Percentiles rank a stretch among this genome's conserved stretches.
Conservation (phyloP, 2,888 invertebrate species). For the Lypha dubia region DNA sequence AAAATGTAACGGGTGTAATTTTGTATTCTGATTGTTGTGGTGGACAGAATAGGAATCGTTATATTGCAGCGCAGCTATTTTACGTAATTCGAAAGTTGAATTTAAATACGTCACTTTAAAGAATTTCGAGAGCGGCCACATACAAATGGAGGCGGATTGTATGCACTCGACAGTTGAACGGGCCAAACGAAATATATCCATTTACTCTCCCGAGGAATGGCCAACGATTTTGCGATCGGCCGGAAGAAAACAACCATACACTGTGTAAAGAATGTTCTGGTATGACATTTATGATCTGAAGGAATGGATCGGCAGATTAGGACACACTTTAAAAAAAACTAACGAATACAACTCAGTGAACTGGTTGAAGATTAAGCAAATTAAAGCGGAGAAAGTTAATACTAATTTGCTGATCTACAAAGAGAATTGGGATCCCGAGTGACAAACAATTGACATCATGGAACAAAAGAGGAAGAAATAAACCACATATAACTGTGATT, state of each 20-base stretch:
- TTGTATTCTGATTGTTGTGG: too few relatives aligned
- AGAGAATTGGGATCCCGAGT: constrained; percentile 25
- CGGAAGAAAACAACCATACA: constrained; percentile 34
- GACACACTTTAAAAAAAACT: constrained; percentile 34
- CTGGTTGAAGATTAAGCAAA: constrained; percentile 10
- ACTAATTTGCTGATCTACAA: constrained; percentile 39
- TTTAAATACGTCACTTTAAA: constrained; percentile 12
- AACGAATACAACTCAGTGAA: constrained; percentile 34
- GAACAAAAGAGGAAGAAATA: too few relatives aligned
- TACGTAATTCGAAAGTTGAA: too few relatives aligned
- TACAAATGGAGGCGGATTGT: constrained; percentile 9
- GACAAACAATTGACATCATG: not conserved
- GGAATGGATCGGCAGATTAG: constrained; percentile 39
- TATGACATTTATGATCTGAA: constrained; percentile 42
- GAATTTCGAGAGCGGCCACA: constrained; percentile 12
- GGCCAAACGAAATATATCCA: too few relatives aligned
- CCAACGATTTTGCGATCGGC: constrained; percentile 16
- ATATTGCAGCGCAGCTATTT: too few relatives aligned
- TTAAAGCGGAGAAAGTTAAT: too few relatives aligned
- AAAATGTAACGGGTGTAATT: too few relatives aligned
- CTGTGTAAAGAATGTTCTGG: constrained; percentile 40
- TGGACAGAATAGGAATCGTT: too few relatives aligned
- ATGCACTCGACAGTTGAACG: not conserved
- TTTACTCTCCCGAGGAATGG: constrained; percentile 10
- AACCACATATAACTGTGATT: constrained; percentile 20